phyloP scores from a whole-genome alignment of 2,113 vertebrate species.

The Eulemur macaco region DNA sequence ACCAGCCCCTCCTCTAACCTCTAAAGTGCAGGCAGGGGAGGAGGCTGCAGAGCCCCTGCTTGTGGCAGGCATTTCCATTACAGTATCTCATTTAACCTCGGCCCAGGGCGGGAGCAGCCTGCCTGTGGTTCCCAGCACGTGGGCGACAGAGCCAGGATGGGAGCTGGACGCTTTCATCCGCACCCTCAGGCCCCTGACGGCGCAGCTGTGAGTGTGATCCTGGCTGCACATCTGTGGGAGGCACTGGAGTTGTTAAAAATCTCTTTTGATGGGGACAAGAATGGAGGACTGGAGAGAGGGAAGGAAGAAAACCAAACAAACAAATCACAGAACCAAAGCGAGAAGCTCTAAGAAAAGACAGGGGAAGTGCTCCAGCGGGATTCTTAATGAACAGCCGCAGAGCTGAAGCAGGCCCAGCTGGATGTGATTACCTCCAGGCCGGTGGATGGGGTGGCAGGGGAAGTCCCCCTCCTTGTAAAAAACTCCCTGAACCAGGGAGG shows the following conservation, averaged over 20 bases:
- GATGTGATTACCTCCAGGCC: neutral
- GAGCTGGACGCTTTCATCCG: neutral
- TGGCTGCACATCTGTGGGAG: neutral
- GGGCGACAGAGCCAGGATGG: neutral
- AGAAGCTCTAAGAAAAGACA: neutral
- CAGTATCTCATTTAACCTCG: accelerated
- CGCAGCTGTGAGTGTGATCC: neutral
- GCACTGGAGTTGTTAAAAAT: neutral
- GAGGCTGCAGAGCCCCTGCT: neutral
- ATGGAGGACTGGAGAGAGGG: neutral
- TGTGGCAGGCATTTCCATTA: accelerated
- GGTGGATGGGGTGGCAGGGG: accelerated
- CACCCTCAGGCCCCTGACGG: neutral
- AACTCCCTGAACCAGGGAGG: accelerated
- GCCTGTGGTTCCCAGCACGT: accelerated
- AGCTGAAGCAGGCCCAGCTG: neutral
- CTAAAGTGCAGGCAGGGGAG: neutral
- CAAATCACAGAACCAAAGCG: neutral
- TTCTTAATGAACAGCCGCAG: neutral
- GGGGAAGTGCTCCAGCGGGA: neutral
- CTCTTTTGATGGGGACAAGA: slow-evolving; percentile 13
- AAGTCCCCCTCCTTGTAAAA: neutral
- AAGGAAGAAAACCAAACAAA: neutral
- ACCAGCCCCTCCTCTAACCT: neutral
- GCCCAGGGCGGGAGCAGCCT: neutral